These are phyloP conservation scores for Chrysoperla carnea DNA, from an alignment of 1,140 invertebrate species.

Conservation along the genomic window DNA sequence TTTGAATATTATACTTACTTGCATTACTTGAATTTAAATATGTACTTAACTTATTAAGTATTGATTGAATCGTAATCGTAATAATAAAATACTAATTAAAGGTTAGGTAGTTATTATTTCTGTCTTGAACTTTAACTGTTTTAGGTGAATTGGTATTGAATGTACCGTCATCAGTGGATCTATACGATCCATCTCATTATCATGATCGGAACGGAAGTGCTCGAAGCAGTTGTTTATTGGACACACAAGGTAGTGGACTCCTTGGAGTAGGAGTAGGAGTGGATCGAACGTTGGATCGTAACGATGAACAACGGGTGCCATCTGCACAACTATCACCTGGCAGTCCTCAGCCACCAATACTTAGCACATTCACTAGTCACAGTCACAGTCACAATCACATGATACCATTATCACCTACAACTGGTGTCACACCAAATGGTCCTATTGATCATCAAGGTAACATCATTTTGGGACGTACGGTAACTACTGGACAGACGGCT, in stretches of 20 bases:
- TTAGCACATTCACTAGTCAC: background rate
- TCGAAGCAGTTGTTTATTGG: constrained; percentile 5
- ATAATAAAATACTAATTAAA: no score
- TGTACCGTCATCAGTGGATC: constrained; percentile 26
- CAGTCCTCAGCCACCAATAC: constrained; percentile 18
- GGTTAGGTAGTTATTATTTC: no score
- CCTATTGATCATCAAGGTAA: no score
- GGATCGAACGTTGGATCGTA: constrained; percentile 23
- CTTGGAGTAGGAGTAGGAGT: constrained; percentile 9
- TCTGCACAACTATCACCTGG: constrained; percentile 32
- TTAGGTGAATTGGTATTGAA: constrained; percentile 41
- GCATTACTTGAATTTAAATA: no score
- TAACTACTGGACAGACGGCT: constrained; percentile 16
- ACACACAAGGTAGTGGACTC: constrained; percentile 15
- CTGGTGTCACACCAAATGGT: no score
- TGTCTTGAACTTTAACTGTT: no score
- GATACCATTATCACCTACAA: no score
- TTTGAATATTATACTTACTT: no score
- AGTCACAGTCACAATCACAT: no score
- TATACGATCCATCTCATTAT: constrained; percentile 23
- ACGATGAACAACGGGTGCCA: constrained; percentile 40
- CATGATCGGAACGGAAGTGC: constrained; percentile 12
- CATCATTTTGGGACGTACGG: constrained; percentile 15
- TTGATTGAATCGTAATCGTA: no score
- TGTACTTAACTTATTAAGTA: no score